Evolutionary conservation across 2,797 vertebrate species (phyloP).

Genomic region (Zonotrichia albicollis): DNA sequence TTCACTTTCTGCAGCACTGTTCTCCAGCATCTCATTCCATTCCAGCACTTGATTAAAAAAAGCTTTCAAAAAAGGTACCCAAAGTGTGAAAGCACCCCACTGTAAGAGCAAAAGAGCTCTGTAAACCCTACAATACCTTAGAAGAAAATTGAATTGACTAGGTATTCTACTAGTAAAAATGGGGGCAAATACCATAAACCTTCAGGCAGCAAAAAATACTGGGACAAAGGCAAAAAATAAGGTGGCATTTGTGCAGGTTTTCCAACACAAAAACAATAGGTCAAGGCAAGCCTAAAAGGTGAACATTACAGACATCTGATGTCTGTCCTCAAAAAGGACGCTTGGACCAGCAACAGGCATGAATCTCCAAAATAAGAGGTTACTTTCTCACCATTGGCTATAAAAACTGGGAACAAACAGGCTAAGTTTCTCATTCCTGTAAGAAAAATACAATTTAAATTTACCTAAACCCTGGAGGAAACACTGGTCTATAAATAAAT

Average conservation of each 20-base stretch:
- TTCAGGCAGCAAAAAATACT: background rate
- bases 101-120: background rate
- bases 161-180: background rate
- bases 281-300: background rate
- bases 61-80: background rate
- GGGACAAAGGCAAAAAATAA: background rate
- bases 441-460: conserved; percentile 7
- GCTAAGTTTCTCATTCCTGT: background rate
- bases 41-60: background rate
- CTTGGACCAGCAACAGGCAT: background rate
- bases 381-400: background rate
- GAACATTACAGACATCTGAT: background rate
- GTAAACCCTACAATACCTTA: background rate
- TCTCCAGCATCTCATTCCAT: background rate
- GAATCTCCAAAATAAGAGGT: background rate
- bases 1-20: background rate
- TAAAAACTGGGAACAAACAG: background rate
- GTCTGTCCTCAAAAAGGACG: background rate
- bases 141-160: background rate
- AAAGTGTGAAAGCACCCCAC: background rate
- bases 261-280: background rate
- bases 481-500: conserved; percentile 37
- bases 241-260: background rate
- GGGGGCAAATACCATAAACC: background rate
- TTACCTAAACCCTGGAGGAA: background rate